Evolutionary conservation across 2,113 vertebrate species (phyloP), one percentile per base, ranked within the genome.

Genomic region (Myocastor coypus): DNA sequence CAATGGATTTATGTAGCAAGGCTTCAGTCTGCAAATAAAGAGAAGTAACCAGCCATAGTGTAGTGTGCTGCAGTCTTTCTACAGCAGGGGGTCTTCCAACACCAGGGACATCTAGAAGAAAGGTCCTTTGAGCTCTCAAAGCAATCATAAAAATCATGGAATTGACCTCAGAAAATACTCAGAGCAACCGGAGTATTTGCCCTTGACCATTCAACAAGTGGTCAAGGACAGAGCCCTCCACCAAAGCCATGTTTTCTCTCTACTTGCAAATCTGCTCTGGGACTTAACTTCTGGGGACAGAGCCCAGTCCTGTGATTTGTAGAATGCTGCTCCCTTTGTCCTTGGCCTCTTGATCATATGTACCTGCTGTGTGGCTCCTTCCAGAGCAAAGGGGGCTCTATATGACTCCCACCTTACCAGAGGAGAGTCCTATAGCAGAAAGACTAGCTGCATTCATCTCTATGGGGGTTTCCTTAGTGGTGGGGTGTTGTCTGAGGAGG

Each of bases 11-110:
- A 68, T 80, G 69, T 94, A 94, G 95, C 87, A 66, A 85, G 89
- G 89, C 78, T 37, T 83, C 77, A 95, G 78, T 89, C 83, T 97
- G 81, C 81, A 93, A 97, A 97, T 98, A 97, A 97, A 97, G 66
- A 63, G n/a, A 92, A 85, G 61, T 83, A 92, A 64, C 75, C n/a
- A 90, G 50, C 26, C 83, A 34, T 17, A 52, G 34, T 2, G 24
- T 46, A 40, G 61, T 87, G 57, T 89, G 64, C 59, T 17, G 57
- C 13, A 19, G 55, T 95, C 75, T 52, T 92, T 91, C 17, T 20
- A 13, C 46, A 83, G 26, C 17, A 30, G 59, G 42, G 30, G 12
- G 13, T 61, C 68, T 50, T 30, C 30, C 22, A 50, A 57, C 32
- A 32, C 57, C 22, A 46, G 26, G 61, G 83, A 19, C 4, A 61